Base-by-base conservation (phyloP, 2,113 vertebrate species). In the Paraplagusia blochii region DNA sequence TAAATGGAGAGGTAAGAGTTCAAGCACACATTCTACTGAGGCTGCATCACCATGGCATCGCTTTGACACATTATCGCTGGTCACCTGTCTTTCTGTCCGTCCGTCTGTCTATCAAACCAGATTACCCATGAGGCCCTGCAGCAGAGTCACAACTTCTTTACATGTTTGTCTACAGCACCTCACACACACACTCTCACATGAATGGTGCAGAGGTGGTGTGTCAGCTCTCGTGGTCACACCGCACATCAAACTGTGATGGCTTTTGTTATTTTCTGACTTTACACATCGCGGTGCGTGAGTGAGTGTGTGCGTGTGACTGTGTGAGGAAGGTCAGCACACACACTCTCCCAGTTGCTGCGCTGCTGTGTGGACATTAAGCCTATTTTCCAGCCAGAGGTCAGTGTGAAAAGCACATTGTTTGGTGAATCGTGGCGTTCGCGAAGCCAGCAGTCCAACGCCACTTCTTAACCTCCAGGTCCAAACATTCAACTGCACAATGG, bases 211-310 rank as follows among this genome's bases (percentile, higher is more conserved):
- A 68, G 72, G 80, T 81, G 35, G 69, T 44, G 80, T 83, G 83
- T 83, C 83, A 85, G 56, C 73, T 81, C 54, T 38, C 46, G 15
- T 83, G 74, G 81, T 86, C 79, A 86, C 84, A 84, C 76, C 55
- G 38, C 79, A 72, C 62, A 55, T 86, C 84, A 86, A 79, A 63
- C 77, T 69, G 54, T 62, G 69, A 59, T 3, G 61, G 63, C 79
- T 72, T 84, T 86, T 86, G 84, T 84, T 72, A 77, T 74, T 82
- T 86, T 84, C 81, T 86, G 79, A 80, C 80, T 80, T 80, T 70
- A 56, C 54, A 59, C 73, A 52, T 60, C n/a, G 4, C 5, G 12
- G 47, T 5, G 15, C 56, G 13, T 56, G 53, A 54, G 61, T 34
- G 16, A 54, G 39, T 17, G 46, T 40, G 45, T 40, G 44, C 42